Base-by-base conservation (phyloP, 1,140 invertebrate species). In the Araneus ventricosus region DNA sequence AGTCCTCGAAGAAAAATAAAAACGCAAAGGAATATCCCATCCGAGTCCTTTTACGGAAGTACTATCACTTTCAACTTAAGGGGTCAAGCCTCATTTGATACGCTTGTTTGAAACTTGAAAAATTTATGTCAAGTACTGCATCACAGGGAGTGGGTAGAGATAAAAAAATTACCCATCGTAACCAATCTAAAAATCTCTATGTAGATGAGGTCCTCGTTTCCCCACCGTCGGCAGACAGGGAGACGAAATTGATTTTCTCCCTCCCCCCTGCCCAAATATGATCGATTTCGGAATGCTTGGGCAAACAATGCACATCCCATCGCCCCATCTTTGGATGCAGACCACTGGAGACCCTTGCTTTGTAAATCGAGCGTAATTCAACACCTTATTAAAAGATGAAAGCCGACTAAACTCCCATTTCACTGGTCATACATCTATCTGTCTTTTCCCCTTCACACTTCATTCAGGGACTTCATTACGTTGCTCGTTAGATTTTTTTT, bases 351-450 rank as follows among this genome's bases (percentile, higher is more conserved):
- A 39, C 89, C 79, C 79, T 63, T 63, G 52, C 89, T 39, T 91
- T 84, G 82, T 86, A 86, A 85, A 67, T 92, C 37, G 80, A 27
- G 59, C 86, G 90, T 92, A 85, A 92, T 92, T 92, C 90, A 59
- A 86, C 90, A 92, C 90, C 82, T 92, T 92, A 92, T 92, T 92
- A 92, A 92, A 92, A 70, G 90, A 85, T 92, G 82, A 92, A 75
- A 86, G 59, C 79, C 61, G 59, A 45, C 45, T 82, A 63, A 82
- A 63, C 39, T 63, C 34, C 89, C 79, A 59, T 79, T 88, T 41
- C 45, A 70, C 70, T 75, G 30, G 70, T 39, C 59, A 27, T 37
- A 70, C 24, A 10, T 27, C 63, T 67, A 67, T 67, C 14, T 41
- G 6, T 27, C 61, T n/a, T 41, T 70, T 24, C 37, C 63, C 57